Conservation (phyloP, 1,140 invertebrate species). For the Ceratina australensis region DNA sequence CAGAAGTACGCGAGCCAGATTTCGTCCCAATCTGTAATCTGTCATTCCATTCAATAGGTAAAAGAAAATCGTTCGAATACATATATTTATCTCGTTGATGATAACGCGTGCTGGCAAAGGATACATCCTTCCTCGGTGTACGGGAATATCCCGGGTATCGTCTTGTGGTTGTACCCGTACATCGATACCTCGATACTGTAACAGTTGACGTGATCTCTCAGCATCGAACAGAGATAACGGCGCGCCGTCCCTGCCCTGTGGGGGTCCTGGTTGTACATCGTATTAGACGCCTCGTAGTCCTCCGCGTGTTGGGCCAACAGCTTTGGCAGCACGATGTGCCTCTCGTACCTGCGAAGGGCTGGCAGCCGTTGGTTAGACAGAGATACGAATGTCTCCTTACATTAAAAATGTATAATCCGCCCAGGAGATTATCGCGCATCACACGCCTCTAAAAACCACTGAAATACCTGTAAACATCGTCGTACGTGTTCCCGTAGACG, state of each 20-base stretch:
- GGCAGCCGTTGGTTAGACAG: conserved; percentile 56
- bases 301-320: conserved; percentile 90
- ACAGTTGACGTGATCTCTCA: conserved; percentile 89
- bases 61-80: too few relatives aligned
- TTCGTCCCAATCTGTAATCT: conserved; percentile 85
- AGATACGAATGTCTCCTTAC: too few relatives aligned
- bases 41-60: conserved; percentile 23
- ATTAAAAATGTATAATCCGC: too few relatives aligned
- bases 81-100: too few relatives aligned
- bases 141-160: conserved; percentile 84
- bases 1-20: conserved; percentile 86
- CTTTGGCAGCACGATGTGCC: conserved; percentile 94
- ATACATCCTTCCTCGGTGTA: conserved; percentile 96
- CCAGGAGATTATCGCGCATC: too few relatives aligned
- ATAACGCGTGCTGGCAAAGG: conserved; percentile 82
- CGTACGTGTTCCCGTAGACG: conserved; percentile 97
- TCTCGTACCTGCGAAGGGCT: conserved; percentile 85
- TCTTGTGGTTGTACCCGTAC: conserved; percentile 87
- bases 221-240: conserved; percentile 85
- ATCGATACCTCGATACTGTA: conserved; percentile 93
- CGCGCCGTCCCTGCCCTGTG: conserved; percentile 92
- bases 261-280: conserved; percentile 94
- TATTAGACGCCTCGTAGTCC: conserved; percentile 90
- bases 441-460: not conserved
- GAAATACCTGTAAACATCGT: conserved; percentile 91